Conservation (phyloP, 1,140 invertebrate species). For the Himalopsyche phryganea region DNA sequence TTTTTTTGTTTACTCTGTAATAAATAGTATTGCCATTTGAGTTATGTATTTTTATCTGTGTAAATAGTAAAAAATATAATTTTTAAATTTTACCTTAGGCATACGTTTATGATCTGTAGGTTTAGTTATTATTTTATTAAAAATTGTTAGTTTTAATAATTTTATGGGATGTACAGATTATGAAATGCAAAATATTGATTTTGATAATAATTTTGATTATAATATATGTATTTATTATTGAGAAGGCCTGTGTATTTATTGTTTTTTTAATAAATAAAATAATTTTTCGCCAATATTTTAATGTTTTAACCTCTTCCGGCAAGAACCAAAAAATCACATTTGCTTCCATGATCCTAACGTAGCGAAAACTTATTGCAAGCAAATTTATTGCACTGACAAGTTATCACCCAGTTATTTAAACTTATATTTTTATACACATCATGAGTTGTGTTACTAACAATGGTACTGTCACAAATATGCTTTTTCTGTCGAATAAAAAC, state of each 20-base stretch:
- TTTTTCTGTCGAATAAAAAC: too few species aligned
- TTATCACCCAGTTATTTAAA: too few species aligned
- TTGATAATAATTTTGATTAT: slow-evolving; percentile 1
- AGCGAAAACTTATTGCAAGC: too few species aligned
- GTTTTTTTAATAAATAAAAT: slow-evolving; percentile 5
- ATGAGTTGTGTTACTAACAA: too few species aligned
- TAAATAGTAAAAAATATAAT: background rate
- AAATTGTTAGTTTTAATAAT: background rate
- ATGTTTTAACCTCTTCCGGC: too few species aligned
- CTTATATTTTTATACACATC: too few species aligned
- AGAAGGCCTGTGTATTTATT: slow-evolving; percentile 1
- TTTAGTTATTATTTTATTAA: background rate
- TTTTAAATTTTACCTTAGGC: too few species aligned
- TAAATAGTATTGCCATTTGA: background rate
- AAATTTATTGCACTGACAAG: too few species aligned
- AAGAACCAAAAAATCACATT: too few species aligned
- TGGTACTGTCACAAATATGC: too few species aligned
- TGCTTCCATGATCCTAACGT: too few species aligned
- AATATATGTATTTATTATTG: slow-evolving; percentile 1
- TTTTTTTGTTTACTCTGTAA: background rate
- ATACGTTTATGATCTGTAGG: background rate
- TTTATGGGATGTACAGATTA: background rate
- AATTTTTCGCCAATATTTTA: too few species aligned
- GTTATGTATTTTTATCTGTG: background rate
- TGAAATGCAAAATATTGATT: slow-evolving; percentile 1